Evolutionary conservation across 2,888 invertebrate species (phyloP), one percentile per base, ranked within the genome.

Genomic region (Dimorphilus gyrociliatus): DNA sequence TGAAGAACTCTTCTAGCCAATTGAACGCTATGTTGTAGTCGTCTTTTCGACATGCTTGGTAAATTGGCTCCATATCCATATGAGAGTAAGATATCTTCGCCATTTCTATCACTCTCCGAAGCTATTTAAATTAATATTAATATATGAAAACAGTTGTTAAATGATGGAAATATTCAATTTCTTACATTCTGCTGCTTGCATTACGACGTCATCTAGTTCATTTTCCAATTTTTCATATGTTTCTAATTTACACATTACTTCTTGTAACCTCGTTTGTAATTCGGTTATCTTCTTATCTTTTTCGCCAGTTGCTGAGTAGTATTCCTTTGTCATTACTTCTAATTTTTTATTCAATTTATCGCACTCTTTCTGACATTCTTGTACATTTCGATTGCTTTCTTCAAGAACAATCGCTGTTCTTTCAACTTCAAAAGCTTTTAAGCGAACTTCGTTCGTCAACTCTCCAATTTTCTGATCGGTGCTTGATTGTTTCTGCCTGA

Each of bases 51-150:
- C 17, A 52, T 55, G 25, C 51, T 58, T 2, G 59, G 57, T 13
- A 60, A 48, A 40, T 57, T 58, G n/a, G 60, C 59, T 24, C 60
- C 60, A 37, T 60, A 60, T 4, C 59, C 60, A 36, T 59, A 60
- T 3, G 59, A 55, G 35, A 56, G 54, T 16, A 60, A 33, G 10
- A 59, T 53, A 18, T 49, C 50, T 30, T 60, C 57, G 19, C 57
- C 57, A 25, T 58, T 55, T 15, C 47, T 41, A 23, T 60, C 58
- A 45, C 53, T 47, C 4, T 55, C 54, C n/a, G n/a, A n/a, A n/a
- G n/a, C n/a, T n/a, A n/a, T n/a, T n/a, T n/a, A n/a, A n/a, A n/a
- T n/a, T n/a, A n/a, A n/a, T n/a, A n/a, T n/a, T n/a, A n/a, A n/a
- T n/a, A n/a, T n/a, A n/a, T n/a, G n/a, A n/a, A n/a, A n/a, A n/a